A percentile compares a stretch with the other conserved stretches of the same genome.
Evolutionary conservation across 2,888 invertebrate genomes (phyloP).

Genomic region (Meteorus cinctellus): DNA sequence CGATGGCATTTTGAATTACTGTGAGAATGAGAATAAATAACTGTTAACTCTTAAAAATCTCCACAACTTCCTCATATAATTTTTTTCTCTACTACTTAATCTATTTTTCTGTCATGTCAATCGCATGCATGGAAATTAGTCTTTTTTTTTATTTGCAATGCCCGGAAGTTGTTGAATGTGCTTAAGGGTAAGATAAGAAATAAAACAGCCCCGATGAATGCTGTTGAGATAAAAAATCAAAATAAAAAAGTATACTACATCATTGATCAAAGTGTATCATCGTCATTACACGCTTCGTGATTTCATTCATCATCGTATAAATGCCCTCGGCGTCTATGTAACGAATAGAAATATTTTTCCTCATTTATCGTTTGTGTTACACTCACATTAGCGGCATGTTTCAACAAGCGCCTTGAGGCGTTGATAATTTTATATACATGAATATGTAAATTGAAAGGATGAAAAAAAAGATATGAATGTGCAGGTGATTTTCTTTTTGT

Average conservation of each 20-base stretch:
- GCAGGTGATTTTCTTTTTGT: neutral
- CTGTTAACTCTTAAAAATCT: no score
- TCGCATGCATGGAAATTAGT: neutral
- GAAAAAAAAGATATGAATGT: neutral
- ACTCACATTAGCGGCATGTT: neutral
- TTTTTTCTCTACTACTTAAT: neutral
- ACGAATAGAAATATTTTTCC: neutral
- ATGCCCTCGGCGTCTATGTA: neutral
- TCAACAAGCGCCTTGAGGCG: neutral
- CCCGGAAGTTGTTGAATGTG: neutral
- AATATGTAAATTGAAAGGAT: neutral
- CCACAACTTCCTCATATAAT: no score
- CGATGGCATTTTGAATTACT: no score
- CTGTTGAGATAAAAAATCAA: neutral
- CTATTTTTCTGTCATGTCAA: neutral
- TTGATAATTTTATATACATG: slow-evolving; percentile 3
- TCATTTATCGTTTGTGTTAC: slow-evolving; percentile 1
- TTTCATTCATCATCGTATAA: slow-evolving; percentile 35
- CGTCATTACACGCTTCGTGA: slow-evolving; percentile 40
- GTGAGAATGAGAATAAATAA: no score
- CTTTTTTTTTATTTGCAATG: neutral
- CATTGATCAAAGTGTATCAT: slow-evolving; percentile 26
- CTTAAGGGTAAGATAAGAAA: neutral
- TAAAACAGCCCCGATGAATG: neutral
- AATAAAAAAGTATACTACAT: neutral